Percentiles rank a stretch among this genome's conserved stretches.
These are phyloP conservation scores for Amblyraja radiata DNA, from an alignment of 2,797 vertebrate species.

Conservation along the genomic window DNA sequence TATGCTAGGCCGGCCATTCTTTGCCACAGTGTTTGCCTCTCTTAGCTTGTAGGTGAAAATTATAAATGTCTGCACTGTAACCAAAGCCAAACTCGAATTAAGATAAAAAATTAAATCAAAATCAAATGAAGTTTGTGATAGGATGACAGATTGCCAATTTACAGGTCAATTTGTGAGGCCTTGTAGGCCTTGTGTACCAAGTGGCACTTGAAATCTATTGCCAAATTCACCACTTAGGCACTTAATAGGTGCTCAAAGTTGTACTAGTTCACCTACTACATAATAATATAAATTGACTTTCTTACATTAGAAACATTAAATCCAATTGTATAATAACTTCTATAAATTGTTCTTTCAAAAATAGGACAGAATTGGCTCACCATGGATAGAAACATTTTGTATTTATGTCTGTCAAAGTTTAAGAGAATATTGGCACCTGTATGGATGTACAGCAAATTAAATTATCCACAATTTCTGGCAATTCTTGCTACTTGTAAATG, in stretches of 20 bases:
- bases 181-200: background rate
- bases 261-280: background rate
- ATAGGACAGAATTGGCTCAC: background rate
- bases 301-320: background rate
- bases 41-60: background rate
- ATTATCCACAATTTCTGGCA: background rate
- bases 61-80: background rate
- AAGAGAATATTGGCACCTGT: background rate
- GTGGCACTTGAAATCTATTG: background rate
- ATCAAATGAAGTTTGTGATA: background rate
- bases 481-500: background rate
- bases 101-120: no score
- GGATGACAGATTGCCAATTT: background rate
- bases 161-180: background rate
- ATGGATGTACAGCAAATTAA: background rate
- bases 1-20: background rate
- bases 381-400: background rate
- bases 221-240: background rate
- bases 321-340: background rate
- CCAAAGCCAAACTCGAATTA: background rate
- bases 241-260: background rate
- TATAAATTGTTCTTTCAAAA: background rate
- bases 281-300: background rate
- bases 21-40: background rate
- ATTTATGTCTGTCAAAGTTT: background rate